phyloP scores from a whole-genome alignment of 2,888 invertebrate species.

The Spicauda simplicius region DNA sequence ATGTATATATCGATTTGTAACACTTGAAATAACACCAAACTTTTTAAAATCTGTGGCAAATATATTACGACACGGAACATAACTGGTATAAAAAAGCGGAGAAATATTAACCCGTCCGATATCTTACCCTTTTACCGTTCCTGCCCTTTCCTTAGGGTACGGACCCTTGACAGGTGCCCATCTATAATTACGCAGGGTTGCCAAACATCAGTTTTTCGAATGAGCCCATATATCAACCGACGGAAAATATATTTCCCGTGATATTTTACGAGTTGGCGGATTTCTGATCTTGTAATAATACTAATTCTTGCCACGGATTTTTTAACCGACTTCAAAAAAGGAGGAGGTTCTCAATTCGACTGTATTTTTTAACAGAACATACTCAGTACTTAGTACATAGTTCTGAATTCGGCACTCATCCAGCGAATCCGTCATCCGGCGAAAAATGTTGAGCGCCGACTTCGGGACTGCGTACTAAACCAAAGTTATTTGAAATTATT shows the following conservation, averaged over 20 bases:
- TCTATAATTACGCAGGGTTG: slow-evolving; percentile 38
- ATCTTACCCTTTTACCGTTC: slow-evolving; percentile 22
- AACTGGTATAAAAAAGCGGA: slow-evolving; percentile 5
- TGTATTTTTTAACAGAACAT: too few species aligned
- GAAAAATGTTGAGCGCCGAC: too few species aligned
- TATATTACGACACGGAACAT: not conserved
- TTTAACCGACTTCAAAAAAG: not conserved
- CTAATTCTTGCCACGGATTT: not conserved
- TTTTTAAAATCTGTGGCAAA: not conserved
- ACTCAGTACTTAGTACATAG: too few species aligned
- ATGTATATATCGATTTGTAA: too few species aligned
- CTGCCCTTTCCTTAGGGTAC: slow-evolving; percentile 14
- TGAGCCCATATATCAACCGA: slow-evolving; percentile 39
- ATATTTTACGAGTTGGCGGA: slow-evolving; percentile 40
- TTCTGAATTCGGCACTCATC: too few species aligned
- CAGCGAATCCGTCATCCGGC: too few species aligned
- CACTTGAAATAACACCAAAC: too few species aligned
- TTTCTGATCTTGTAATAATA: slow-evolving; percentile 20
- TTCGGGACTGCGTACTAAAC: too few species aligned
- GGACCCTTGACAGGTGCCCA: slow-evolving; percentile 16
- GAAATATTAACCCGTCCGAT: slow-evolving; percentile 20
- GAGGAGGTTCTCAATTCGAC: too few species aligned
- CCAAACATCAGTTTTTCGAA: slow-evolving; percentile 39
- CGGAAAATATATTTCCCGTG: slow-evolving; percentile 36
- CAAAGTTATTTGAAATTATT: too few species aligned